phyloP scores from a whole-genome alignment of 2,113 vertebrate species.

The Okapia johnstoni region DNA sequence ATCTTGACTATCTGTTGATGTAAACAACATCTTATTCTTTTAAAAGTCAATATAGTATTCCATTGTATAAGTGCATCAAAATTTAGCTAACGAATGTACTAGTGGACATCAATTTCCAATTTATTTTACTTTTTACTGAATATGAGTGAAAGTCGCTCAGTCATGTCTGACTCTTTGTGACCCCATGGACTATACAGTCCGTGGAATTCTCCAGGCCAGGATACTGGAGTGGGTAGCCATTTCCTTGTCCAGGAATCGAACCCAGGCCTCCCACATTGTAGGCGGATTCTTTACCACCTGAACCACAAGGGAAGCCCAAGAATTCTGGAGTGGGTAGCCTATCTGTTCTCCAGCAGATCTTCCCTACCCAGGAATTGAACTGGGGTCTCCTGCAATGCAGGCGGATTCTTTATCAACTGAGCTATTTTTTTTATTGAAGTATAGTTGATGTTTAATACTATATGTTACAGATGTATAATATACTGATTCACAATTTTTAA shows the following conservation, averaged over 20 bases:
- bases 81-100: not conserved
- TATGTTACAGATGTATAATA: not conserved
- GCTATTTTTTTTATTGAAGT: not conserved
- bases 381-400: not conserved
- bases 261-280: not conserved
- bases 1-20: not conserved
- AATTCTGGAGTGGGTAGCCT: not conserved
- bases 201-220: not conserved
- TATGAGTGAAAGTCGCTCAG: not conserved
- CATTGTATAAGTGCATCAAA: not conserved
- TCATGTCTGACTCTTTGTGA: accelerated
- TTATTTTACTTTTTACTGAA: not conserved
- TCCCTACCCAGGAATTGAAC: not conserved
- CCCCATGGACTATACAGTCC: not conserved
- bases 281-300: not conserved
- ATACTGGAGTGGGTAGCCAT: not conserved
- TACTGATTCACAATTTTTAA: not conserved
- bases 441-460: not conserved
- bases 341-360: not conserved
- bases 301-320: not conserved
- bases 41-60: not conserved
- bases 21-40: not conserved
- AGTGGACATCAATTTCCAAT: not conserved
- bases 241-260: not conserved
- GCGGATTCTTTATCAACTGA: not conserved